Evolutionary conservation across 2,888 invertebrate genomes (phyloP).

Genomic region (Andrena minutula): DNA sequence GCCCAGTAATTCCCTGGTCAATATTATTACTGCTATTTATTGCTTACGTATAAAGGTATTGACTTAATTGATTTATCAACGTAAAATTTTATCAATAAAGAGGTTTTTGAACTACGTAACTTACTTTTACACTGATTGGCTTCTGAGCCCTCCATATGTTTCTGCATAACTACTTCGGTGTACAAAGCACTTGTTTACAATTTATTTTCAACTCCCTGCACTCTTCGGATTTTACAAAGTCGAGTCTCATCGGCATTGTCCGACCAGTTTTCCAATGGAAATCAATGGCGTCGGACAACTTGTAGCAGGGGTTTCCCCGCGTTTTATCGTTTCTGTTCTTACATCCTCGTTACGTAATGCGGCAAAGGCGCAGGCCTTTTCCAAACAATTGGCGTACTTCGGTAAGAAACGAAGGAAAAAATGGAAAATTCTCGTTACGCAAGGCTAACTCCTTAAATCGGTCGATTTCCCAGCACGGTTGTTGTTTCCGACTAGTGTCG

Average conservation of each 20-base stretch:
- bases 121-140: no score
- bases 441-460: conserved; percentile 68
- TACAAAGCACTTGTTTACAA: no score
- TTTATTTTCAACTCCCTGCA: neutral
- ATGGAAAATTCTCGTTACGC: conserved; percentile 71
- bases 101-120: no score
- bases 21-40: no score
- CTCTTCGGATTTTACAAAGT: neutral
- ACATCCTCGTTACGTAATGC: conserved; percentile 57
- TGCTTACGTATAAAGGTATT: no score
- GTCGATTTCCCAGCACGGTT: conserved; percentile 62
- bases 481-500: conserved; percentile 57
- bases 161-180: no score
- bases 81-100: no score
- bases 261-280: conserved; percentile 53
- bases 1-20: no score
- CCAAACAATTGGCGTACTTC: conserved; percentile 43
- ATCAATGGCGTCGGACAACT: conserved; percentile 54
- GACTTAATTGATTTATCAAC: no score
- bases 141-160: no score
- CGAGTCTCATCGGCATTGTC: conserved; percentile 37
- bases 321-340: conserved; percentile 44
- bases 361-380: conserved; percentile 41
- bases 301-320: conserved; percentile 64
- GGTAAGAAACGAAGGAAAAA: conserved; percentile 45